These are phyloP conservation scores for Jaculus jaculus DNA, from an alignment of 2,113 vertebrate genomes.

Conservation along the genomic window DNA sequence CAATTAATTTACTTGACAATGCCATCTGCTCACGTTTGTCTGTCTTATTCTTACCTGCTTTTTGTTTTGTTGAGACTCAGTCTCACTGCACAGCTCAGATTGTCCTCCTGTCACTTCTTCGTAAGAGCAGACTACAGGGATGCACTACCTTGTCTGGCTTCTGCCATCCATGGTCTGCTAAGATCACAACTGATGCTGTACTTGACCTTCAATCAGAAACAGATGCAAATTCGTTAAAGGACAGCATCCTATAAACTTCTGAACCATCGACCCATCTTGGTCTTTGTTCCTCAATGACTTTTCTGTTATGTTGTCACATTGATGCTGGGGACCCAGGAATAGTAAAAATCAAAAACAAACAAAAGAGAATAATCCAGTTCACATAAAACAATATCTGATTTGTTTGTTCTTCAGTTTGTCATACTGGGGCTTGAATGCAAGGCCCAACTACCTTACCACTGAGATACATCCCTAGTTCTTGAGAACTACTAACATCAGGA, in stretches of 20 bases:
- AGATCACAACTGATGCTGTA: neutral
- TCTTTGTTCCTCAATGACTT: neutral
- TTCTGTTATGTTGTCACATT: neutral
- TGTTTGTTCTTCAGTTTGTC: neutral
- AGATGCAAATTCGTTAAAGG: neutral
- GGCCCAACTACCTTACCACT: neutral
- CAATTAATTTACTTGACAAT: neutral
- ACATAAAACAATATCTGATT: neutral
- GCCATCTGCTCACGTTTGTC: neutral
- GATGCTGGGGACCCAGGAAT: neutral
- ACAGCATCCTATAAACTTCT: neutral
- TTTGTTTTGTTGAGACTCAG: neutral
- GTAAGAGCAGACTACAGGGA: neutral
- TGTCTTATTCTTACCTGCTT: neutral
- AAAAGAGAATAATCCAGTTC: neutral
- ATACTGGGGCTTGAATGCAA: neutral
- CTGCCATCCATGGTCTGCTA: neutral
- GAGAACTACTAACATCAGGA: neutral
- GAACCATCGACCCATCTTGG: neutral
- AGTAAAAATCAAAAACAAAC: neutral
- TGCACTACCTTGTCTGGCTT: neutral
- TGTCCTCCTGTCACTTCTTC: too few species aligned
- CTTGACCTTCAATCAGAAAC: neutral
- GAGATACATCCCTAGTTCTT: neutral
- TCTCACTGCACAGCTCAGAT: neutral